These are phyloP conservation scores for Thripadectes ignobilis DNA, from an alignment of 2,797 vertebrate genomes.

Conservation along the genomic window DNA sequence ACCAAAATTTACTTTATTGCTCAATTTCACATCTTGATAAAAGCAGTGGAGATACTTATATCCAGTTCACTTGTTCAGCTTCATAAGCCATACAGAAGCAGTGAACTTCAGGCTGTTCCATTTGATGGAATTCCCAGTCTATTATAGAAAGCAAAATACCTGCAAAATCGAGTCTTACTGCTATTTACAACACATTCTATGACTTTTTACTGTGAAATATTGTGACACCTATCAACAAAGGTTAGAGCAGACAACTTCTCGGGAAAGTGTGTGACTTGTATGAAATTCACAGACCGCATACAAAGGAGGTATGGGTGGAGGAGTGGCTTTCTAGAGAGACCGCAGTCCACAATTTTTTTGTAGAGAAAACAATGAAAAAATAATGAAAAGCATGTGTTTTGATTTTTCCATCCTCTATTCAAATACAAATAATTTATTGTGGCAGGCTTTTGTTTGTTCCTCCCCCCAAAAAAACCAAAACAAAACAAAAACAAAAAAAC, in stretches of 20 bases:
- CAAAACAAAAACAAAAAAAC: too few species aligned
- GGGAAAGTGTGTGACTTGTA: not conserved
- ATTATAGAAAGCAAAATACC: conserved; percentile 15
- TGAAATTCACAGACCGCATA: not conserved
- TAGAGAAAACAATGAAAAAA: conserved; percentile 25
- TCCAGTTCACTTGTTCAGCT: conserved; percentile 14
- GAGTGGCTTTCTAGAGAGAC: not conserved
- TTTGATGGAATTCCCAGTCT: conserved; percentile 11
- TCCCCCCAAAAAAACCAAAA: too few species aligned
- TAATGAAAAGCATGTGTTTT: not conserved
- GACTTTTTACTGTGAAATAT: conserved; percentile 44
- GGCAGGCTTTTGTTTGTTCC: not conserved
- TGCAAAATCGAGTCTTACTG: not conserved
- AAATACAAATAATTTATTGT: conserved; percentile 6
- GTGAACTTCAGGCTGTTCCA: not conserved
- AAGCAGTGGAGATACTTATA: not conserved
- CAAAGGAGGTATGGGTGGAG: not conserved
- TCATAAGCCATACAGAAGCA: not conserved
- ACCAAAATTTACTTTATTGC: not conserved
- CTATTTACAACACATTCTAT: conserved; percentile 4
- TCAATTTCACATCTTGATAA: conserved; percentile 23
- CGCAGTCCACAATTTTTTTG: not conserved
- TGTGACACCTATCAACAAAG: conserved; percentile 53
- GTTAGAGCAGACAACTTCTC: conserved; percentile 40
- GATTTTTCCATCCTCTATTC: not conserved